Conservation (phyloP, 2,113 vertebrate species). For the Dicentrarchus labrax region DNA sequence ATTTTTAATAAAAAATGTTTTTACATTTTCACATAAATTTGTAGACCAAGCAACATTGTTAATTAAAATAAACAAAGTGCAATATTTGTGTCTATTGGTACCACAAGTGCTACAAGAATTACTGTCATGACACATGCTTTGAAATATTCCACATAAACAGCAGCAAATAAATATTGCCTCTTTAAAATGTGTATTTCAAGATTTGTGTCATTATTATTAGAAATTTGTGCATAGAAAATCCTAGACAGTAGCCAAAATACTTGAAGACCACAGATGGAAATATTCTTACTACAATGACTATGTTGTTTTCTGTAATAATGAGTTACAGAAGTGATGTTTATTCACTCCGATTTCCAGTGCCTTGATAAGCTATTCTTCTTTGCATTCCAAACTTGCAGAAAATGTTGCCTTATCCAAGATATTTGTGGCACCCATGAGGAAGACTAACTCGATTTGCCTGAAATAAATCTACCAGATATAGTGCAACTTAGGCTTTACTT, state of each 20-base stretch:
- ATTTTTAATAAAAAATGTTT: slow-evolving; percentile 67
- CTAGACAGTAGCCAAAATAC: neutral
- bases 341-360: slow-evolving; percentile 42
- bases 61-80: slow-evolving; percentile 65
- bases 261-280: slow-evolving; percentile 25
- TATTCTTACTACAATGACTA: neutral
- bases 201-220: slow-evolving; percentile 6
- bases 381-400: slow-evolving; percentile 36
- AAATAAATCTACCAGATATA: slow-evolving; percentile 25
- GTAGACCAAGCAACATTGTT: slow-evolving; percentile 52
- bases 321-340: slow-evolving; percentile 47
- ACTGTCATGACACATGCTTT: slow-evolving; percentile 30
- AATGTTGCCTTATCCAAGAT: slow-evolving; percentile 19
- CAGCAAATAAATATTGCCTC: slow-evolving; percentile 10
- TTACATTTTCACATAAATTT: slow-evolving; percentile 58
- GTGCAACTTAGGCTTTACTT: slow-evolving; percentile 33
- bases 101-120: slow-evolving; percentile 19
- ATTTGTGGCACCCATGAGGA: slow-evolving; percentile 25
- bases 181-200: slow-evolving; percentile 10
- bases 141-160: slow-evolving; percentile 38
- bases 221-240: slow-evolving; percentile 11
- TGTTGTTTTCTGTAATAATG: slow-evolving; percentile 17
- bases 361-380: slow-evolving; percentile 35
- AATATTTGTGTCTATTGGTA: slow-evolving; percentile 40
- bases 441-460: slow-evolving; percentile 29